Conservation (phyloP, 2,797 vertebrate genomes). For the Sebastes nivosus region DNA sequence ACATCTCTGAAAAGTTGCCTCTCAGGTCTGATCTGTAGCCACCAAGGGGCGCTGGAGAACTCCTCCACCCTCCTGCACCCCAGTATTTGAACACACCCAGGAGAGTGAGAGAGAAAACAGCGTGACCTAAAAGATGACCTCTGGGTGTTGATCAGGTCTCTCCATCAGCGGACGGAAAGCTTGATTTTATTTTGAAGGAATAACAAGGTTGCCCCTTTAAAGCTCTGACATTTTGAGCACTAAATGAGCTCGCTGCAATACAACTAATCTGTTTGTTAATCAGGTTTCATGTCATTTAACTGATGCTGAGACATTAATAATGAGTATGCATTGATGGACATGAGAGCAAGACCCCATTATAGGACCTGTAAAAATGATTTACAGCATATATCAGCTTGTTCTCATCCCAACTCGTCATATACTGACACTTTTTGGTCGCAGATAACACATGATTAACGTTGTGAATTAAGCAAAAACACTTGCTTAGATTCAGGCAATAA, state of each 20-base stretch:
- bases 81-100: not conserved
- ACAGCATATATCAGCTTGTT: not conserved
- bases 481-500: too few species aligned
- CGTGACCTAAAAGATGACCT: not conserved
- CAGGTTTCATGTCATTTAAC: not conserved
- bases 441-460: too few species aligned
- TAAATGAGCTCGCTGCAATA: not conserved
- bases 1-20: not conserved
- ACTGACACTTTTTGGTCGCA: too few species aligned
- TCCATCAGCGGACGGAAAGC: not conserved
- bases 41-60: constrained; percentile 61
- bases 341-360: not conserved
- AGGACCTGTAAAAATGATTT: not conserved
- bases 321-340: not conserved
- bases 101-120: not conserved
- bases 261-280: not conserved
- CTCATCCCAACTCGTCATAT: too few species aligned
- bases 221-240: not conserved
- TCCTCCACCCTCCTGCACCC: not conserved
- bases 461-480: too few species aligned
- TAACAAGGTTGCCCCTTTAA: not conserved
- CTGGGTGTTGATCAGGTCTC: not conserved
- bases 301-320: not conserved
- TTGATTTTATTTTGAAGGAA: not conserved
- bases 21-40: constrained; percentile 25